Conservation (phyloP, 2,797 vertebrate genomes). For the Limosa lapponica region DNA sequence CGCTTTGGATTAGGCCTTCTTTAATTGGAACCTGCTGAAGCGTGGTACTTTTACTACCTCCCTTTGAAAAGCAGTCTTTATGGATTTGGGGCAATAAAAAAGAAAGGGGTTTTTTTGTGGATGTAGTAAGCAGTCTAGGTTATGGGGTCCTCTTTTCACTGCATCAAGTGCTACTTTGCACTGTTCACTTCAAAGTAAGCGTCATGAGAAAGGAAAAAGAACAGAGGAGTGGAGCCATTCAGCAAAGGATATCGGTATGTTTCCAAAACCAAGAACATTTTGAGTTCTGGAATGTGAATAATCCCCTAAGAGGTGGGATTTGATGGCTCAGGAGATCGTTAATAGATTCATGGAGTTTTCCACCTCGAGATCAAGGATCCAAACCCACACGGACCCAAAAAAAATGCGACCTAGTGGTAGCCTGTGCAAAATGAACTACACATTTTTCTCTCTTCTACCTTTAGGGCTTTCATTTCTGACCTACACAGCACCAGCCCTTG, state of each 20-base stretch:
- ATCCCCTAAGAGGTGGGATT: background rate
- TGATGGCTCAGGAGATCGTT: background rate
- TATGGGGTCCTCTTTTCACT: background rate
- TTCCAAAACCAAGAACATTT: background rate
- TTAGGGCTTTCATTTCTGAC: background rate
- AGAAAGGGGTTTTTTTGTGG: background rate
- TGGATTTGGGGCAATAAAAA: slow-evolving; percentile 2
- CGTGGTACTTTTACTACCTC: slow-evolving; percentile 17
- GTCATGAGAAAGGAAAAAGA: background rate
- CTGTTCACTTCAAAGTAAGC: background rate
- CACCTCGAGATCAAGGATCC: background rate
- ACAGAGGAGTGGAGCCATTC: background rate
- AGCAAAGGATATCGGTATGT: background rate
- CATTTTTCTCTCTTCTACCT: background rate
- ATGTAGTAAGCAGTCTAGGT: background rate
- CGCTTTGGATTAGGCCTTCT: background rate
- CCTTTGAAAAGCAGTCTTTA: slow-evolving; percentile 3
- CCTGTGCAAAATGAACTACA: background rate
- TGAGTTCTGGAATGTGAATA: background rate
- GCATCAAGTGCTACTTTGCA: background rate
- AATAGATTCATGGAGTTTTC: background rate
- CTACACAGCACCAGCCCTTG: background rate
- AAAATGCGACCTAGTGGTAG: background rate
- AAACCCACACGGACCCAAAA: background rate
- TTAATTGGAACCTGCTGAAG: slow-evolving; percentile 53